A percentile compares a stretch with the other conserved stretches of the same genome.
Evolutionary conservation across 2,888 invertebrate species (phyloP).

Genomic region (Myopa testacea): DNA sequence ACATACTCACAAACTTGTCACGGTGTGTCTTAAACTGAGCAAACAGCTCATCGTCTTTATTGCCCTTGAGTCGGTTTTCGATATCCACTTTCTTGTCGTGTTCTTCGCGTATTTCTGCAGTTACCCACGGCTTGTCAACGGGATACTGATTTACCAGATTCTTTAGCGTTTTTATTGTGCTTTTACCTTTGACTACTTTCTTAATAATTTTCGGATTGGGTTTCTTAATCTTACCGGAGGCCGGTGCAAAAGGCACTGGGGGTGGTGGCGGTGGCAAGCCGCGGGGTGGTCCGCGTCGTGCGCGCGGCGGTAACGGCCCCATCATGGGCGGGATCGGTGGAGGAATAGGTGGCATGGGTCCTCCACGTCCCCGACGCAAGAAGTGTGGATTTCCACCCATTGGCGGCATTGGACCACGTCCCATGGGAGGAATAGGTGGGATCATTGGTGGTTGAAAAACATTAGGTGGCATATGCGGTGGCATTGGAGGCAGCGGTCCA

Average conservation of each 20-base stretch:
- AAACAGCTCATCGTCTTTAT: constrained; percentile 71
- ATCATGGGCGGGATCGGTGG: constrained; percentile 55
- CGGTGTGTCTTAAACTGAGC: constrained; percentile 72
- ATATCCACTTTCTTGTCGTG: constrained; percentile 72
- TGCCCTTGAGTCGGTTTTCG: constrained; percentile 68
- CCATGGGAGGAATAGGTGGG: constrained; percentile 49
- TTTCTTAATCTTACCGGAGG: constrained; percentile 60
- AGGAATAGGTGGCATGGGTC: constrained; percentile 52
- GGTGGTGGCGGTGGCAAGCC: constrained; percentile 54
- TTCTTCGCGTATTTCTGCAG: constrained; percentile 71
- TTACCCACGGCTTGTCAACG: constrained; percentile 73
- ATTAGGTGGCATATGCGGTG: constrained; percentile 46
- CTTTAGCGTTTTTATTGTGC: constrained; percentile 63
- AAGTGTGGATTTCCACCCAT: constrained; percentile 54
- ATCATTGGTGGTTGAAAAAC: constrained; percentile 39
- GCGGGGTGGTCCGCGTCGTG: constrained; percentile 49
- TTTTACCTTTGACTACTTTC: constrained; percentile 58
- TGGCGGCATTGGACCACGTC: constrained; percentile 54
- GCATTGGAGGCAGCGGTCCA: constrained; percentile 50
- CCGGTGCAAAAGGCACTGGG: constrained; percentile 45
- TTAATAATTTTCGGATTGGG: constrained; percentile 58
- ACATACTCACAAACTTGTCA: constrained; percentile 72
- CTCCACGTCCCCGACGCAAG: constrained; percentile 57
- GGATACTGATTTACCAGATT: constrained; percentile 67
- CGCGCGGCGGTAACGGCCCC: constrained; percentile 51